Evolutionary conservation across 2,797 vertebrate species (phyloP).

Genomic region (Spinus pinus): DNA sequence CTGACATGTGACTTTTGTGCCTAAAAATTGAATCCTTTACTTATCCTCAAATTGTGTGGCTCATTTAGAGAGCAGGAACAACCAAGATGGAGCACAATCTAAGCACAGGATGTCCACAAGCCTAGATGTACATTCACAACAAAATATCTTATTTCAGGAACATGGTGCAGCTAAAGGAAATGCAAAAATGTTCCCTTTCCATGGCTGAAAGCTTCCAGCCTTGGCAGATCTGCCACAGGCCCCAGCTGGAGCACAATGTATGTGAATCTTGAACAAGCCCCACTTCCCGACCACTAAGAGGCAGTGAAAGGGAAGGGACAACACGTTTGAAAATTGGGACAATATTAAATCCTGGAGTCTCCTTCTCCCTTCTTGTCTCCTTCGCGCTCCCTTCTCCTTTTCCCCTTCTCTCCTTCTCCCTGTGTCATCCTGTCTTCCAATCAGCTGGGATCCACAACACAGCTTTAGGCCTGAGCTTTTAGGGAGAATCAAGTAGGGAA

Average conservation of each 20-base stretch:
- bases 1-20: neutral
- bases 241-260: accelerated
- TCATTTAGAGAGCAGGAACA: neutral
- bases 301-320: neutral
- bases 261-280: neutral
- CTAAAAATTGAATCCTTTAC: neutral
- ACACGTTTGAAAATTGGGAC: neutral
- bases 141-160: neutral
- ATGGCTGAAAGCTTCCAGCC: neutral
- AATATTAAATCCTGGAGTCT: neutral
- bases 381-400: too few relatives aligned
- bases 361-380: neutral
- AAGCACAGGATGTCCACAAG: neutral
- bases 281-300: neutral
- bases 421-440: neutral
- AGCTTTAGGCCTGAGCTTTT: neutral
- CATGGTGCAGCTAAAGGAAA: neutral
- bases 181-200: neutral
- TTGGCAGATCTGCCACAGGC: neutral
- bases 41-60: neutral
- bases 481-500: neutral
- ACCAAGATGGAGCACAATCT: neutral
- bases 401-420: neutral
- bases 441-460: neutral
- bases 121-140: neutral